Percentiles rank a stretch among this genome's conserved stretches.
Conservation (phyloP, 1,140 invertebrate genomes). For the Meteorus sp. region DNA sequence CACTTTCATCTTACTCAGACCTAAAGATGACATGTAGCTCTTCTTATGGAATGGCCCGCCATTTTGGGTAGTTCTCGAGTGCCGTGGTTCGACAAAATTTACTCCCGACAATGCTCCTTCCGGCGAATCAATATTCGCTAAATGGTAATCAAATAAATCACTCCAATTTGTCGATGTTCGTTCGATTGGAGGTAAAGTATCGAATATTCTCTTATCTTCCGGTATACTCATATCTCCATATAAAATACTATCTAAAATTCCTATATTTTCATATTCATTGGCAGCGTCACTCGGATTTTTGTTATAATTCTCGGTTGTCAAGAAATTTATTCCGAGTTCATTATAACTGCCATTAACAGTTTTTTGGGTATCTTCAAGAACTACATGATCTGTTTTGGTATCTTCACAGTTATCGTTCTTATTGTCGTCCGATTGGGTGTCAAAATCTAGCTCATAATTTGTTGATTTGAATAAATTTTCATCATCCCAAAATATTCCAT, state of each 20-base stretch:
- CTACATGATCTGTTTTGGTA: conserved; percentile 35
- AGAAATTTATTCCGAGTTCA: too few relatives aligned
- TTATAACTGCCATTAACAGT: too few relatives aligned
- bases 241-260: conserved; percentile 32
- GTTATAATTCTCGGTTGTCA: too few relatives aligned
- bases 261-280: conserved; percentile 34
- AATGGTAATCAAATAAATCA: conserved; percentile 24
- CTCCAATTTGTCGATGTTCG: conserved; percentile 26
- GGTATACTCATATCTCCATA: conserved; percentile 30
- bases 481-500: conserved; percentile 22
- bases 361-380: too few relatives aligned
- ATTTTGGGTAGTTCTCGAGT: background rate
- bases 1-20: background rate
- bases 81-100: background rate
- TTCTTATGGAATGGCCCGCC: background rate
- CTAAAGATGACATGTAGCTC: conserved; percentile 3
- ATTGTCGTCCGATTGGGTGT: background rate
- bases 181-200: conserved; percentile 26
- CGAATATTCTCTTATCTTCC: conserved; percentile 29
- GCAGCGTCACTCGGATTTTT: conserved; percentile 8
- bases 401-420: conserved; percentile 24
- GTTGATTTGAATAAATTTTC: conserved; percentile 19
- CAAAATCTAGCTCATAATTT: conserved; percentile 22
- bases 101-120: background rate
- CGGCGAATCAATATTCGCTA: conserved; percentile 10